Evolutionary conservation across 2,888 invertebrate species (phyloP), one percentile per base, ranked within the genome.

Genomic region (Torymus tubicola): DNA sequence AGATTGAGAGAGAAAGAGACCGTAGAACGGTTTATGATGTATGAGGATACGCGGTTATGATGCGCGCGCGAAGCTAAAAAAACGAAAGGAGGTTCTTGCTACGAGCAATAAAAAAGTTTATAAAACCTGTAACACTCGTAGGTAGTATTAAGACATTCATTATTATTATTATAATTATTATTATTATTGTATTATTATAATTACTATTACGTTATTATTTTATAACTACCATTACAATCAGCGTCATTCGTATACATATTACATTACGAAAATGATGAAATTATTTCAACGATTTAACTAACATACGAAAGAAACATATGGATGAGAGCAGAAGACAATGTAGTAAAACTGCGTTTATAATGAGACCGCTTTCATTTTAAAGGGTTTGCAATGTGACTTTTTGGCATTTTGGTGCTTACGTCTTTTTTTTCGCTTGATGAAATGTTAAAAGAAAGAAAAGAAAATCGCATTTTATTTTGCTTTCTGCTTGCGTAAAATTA

Each of bases 131-230:
- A 88, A 86, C 88, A 86, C 86, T 86, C 85, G 86, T 87, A 88
- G 87, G 85, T 87, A 89, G 86, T 84, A 74, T 84, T 87, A 87
- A 86, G 86, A 85, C 84, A 89, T 88, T 88, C 87, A 88, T 88
- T 87, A 87, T 85, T 83, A 85, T 85, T 85, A 84, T 85, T 87
- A 84, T 86, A 86, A 86, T 83, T 84, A 85, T 84, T 82, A 86
- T 87, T 85, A 74, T 69, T 74, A 74, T 82, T 69, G 70, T 82
- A 85, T 84, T 83, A 83, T 83, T 83, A 83, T 83, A 78, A 82
- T 82, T 82, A 84, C 71, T 83, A 78, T 81, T 81, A 83, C 83
- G 84, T 82, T 86, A 84, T 85, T 87, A 86, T 85, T 84, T 85
- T 84, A 83, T 80, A 83, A 73, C 75, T 84, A 81, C 75, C 84